A percentile compares a stretch with the other conserved stretches of the same genome.
phyloP scores from a whole-genome alignment of 2,797 vertebrate species.

The Hypotaenidia okinawae region DNA sequence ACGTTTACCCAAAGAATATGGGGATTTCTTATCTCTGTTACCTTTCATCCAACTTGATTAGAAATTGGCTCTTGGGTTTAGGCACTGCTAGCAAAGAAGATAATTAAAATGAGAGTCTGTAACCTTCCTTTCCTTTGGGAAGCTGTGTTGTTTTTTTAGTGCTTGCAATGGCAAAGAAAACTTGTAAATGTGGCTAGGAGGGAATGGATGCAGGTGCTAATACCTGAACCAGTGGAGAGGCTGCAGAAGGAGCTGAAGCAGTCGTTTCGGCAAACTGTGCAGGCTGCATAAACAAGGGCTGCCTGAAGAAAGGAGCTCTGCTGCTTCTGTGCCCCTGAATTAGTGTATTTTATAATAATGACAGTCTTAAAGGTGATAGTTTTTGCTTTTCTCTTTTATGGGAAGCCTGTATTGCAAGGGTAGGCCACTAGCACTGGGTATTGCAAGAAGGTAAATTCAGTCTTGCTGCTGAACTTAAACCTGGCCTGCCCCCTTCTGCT shows the following conservation, averaged over 20 bases:
- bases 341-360: neutral
- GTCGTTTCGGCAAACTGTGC: neutral
- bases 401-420: neutral
- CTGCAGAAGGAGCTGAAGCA: neutral
- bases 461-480: neutral
- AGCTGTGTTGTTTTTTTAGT: neutral
- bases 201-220: neutral
- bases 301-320: neutral
- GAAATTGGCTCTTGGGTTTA: neutral
- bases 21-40: neutral
- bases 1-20: neutral
- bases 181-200: neutral
- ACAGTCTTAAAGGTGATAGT: neutral
- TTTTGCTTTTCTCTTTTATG: neutral
- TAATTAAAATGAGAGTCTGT: neutral
- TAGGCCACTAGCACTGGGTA: neutral
- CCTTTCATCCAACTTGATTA: neutral
- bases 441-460: neutral
- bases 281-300: neutral
- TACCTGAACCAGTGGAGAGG: neutral
- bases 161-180: neutral
- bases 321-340: neutral
- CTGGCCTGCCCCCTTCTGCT: constrained; percentile 9
- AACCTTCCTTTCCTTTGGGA: neutral
- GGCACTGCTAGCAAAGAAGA: neutral